Evolutionary conservation across 1,140 invertebrate genomes (phyloP).

Genomic region (Heliconius nattereri): DNA sequence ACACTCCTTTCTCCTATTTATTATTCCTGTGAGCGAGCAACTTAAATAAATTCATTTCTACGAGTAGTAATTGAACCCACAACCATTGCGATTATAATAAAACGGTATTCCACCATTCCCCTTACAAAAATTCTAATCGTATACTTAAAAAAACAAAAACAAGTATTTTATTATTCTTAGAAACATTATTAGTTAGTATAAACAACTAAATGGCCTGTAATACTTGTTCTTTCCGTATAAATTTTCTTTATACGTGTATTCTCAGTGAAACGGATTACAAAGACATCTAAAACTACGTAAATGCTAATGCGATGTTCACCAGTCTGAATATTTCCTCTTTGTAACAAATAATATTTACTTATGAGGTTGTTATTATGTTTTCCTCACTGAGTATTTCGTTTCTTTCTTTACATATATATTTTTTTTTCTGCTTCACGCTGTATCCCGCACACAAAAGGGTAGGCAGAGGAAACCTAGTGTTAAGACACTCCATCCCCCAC

Average conservation of each 20-base stretch:
- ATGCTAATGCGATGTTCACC: slow-evolving; percentile 35
- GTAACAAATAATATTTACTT: slow-evolving; percentile 12
- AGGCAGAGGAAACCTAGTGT: too few species aligned
- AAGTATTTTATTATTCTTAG: slow-evolving; percentile 1
- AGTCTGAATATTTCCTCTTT: slow-evolving; percentile 6
- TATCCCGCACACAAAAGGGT: too few species aligned
- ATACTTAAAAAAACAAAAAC: background rate
- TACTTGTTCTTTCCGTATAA: slow-evolving; percentile 27
- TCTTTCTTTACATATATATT: background rate
- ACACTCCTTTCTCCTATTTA: too few species aligned
- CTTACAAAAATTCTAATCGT: background rate
- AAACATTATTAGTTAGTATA: slow-evolving; percentile 11
- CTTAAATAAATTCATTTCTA: too few species aligned
- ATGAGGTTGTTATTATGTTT: background rate
- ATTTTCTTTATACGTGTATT: slow-evolving; percentile 34
- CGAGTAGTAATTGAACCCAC: background rate
- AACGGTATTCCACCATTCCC: too few species aligned
- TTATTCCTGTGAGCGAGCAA: too few species aligned
- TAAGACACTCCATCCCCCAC: too few species aligned
- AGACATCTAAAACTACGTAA: slow-evolving; percentile 34
- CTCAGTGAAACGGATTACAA: slow-evolving; percentile 34
- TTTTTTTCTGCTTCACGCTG: too few species aligned
- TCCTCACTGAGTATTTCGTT: background rate
- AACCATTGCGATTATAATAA: too few species aligned
- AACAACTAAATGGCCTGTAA: slow-evolving; percentile 19